Evolutionary conservation across 2,113 vertebrate genomes (phyloP).

Genomic region (Piprites chloris): DNA sequence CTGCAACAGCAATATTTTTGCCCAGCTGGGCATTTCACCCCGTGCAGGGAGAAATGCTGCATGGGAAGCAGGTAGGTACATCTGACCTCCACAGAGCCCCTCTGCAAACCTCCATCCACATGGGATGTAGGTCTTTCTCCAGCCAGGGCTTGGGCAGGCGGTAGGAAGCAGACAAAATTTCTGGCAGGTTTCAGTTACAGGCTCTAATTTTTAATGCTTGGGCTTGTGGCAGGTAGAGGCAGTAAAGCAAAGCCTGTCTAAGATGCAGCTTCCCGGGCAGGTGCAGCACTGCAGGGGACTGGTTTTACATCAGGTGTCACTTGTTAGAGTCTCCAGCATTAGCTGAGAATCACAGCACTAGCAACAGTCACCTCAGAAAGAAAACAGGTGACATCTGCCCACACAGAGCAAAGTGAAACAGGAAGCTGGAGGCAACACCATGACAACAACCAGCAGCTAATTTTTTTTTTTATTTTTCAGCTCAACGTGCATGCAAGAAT

Average conservation of each 20-base stretch:
- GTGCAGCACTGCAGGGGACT: background rate
- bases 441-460: background rate
- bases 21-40: background rate
- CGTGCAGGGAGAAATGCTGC: background rate
- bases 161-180: background rate
- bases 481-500: background rate
- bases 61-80: background rate
- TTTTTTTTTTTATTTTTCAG: background rate
- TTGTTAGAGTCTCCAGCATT: background rate
- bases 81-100: background rate
- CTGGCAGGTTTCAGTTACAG: background rate
- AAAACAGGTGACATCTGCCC: background rate
- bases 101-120: background rate
- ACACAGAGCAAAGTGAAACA: background rate
- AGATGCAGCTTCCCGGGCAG: background rate
- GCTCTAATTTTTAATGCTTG: background rate
- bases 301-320: background rate
- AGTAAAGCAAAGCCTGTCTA: background rate
- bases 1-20: background rate
- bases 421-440: background rate
- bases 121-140: background rate
- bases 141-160: background rate
- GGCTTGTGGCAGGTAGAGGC: background rate
- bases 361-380: background rate
- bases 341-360: background rate